Evolutionary conservation across 2,797 vertebrate species (phyloP).

Genomic region (Halcyon badia): DNA sequence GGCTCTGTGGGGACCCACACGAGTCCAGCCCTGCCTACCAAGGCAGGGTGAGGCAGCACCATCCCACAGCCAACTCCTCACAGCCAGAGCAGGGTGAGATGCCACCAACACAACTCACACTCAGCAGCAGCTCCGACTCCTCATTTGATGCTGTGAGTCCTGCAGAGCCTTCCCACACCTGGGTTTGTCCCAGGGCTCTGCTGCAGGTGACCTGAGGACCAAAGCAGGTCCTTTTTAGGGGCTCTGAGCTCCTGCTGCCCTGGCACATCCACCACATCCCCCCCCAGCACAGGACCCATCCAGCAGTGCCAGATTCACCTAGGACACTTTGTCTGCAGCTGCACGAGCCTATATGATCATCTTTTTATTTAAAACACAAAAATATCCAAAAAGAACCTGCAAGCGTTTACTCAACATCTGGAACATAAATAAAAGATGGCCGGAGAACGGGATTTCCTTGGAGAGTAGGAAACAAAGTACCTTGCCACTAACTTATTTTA

Average conservation of each 20-base stretch:
- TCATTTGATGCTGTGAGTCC: accelerated
- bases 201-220: not conserved
- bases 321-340: not conserved
- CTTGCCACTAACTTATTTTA: slow-evolving; percentile 69
- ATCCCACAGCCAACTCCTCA: not conserved
- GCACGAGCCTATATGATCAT: accelerated
- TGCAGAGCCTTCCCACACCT: not conserved
- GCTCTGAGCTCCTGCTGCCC: not conserved
- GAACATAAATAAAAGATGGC: slow-evolving; percentile 65
- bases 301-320: not conserved
- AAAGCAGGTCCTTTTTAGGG: not conserved
- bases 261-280: too few relatives aligned
- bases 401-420: not conserved
- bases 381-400: not conserved
- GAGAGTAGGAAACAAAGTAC: slow-evolving; percentile 55
- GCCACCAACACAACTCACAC: accelerated
- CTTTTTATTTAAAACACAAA: not conserved
- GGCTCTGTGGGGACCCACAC: accelerated
- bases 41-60: accelerated
- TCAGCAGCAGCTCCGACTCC: not conserved
- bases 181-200: not conserved
- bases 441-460: not conserved
- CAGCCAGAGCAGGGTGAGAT: accelerated
- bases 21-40: not conserved
- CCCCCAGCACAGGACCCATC: not conserved